Evolutionary conservation across 35 echinoderm and acorn worm species (phyloP).

Genomic region (Nesometra sesokonis): DNA sequence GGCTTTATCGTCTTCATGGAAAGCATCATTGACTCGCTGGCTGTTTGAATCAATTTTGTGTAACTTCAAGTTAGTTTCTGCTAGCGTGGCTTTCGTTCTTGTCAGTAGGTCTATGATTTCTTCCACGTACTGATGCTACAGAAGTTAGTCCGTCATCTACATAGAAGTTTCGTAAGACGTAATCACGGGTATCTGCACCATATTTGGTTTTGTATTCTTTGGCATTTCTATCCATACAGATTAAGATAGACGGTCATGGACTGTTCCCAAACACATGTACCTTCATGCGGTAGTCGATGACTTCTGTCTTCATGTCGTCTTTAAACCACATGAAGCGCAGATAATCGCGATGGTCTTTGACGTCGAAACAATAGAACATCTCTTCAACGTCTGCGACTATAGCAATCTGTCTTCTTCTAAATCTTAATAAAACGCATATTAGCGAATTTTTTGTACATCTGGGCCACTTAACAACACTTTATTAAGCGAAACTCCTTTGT

Average conservation of each 20-base stretch:
- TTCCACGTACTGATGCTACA: too few relatives aligned
- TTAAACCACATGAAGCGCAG: constrained; percentile 28
- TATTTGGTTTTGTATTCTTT: neutral
- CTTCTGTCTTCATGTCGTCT: neutral
- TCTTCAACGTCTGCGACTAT: constrained; percentile 2
- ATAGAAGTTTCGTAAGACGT: constrained; percentile 2
- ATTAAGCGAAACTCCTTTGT: constrained; percentile 9
- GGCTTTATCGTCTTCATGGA: neutral
- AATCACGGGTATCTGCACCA: neutral
- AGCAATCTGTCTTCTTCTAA: constrained; percentile 15
- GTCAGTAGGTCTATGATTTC: constrained; percentile 7
- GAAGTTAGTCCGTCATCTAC: neutral
- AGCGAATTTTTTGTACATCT: constrained; percentile 14
- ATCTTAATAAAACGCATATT: constrained; percentile 13
- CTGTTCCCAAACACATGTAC: constrained; percentile 26
- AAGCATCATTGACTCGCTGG: constrained; percentile 1
- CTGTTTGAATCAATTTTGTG: constrained; percentile 28
- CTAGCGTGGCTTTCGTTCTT: neutral
- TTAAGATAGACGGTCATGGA: neutral
- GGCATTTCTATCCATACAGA: neutral
- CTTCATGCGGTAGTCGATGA: constrained; percentile 36
- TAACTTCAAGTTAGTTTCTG: neutral
- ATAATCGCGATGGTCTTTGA: constrained; percentile 17
- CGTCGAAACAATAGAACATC: constrained; percentile 22
- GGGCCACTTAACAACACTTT: constrained; percentile 14